Evolutionary conservation across 2,113 vertebrate species (phyloP).

Genomic region (Nothocercus julius): DNA sequence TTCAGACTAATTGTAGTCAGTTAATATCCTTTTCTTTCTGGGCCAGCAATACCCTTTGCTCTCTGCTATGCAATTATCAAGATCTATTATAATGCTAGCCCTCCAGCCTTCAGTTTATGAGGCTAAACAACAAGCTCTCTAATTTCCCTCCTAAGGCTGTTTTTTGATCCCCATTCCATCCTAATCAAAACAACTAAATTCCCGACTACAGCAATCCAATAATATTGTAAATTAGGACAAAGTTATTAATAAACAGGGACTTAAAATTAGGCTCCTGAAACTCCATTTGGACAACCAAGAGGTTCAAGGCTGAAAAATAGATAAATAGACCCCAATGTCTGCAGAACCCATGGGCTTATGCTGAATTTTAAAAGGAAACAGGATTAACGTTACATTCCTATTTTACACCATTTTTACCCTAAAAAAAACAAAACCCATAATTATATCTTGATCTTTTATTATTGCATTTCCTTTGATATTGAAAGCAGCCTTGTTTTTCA

Average conservation of each 20-base stretch:
- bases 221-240: not conserved
- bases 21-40: not conserved
- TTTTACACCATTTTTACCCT: not conserved
- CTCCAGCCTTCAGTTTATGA: not conserved
- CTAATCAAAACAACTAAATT: not conserved
- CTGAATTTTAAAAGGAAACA: not conserved
- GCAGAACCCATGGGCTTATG: not conserved
- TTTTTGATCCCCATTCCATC: not conserved
- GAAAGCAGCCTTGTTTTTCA: not conserved
- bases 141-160: not conserved
- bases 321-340: not conserved
- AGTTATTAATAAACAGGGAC: constrained; percentile 17
- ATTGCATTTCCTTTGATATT: not conserved
- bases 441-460: not conserved
- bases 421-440: not conserved
- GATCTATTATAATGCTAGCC: not conserved
- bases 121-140: not conserved
- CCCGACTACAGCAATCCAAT: not conserved
- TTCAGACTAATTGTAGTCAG: not conserved
- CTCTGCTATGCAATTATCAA: not conserved
- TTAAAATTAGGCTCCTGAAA: not conserved
- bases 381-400: not conserved
- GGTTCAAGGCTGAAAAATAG: not conserved
- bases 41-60: not conserved
- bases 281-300: not conserved